Percentiles rank a stretch among this genome's conserved stretches.
These are phyloP conservation scores for Liparis tanakae DNA, from an alignment of 2,797 vertebrate genomes.

Conservation along the genomic window DNA sequence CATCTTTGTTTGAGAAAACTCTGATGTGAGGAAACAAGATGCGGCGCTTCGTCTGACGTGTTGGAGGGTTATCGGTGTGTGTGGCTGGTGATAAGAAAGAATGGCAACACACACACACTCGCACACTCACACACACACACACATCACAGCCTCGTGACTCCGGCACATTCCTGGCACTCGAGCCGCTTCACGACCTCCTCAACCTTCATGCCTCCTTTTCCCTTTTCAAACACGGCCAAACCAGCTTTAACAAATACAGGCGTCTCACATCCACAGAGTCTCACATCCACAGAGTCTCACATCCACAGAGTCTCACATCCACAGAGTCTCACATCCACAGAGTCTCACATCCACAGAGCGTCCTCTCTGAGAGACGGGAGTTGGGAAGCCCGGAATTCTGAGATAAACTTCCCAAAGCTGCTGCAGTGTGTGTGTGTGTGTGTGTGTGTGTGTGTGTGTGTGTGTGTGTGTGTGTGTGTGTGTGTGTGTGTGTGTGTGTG, in stretches of 20 bases:
- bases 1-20: background rate
- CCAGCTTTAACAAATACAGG: slow-evolving; percentile 7
- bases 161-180: slow-evolving; percentile 57
- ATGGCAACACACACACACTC: slow-evolving; percentile 30
- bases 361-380: slow-evolving; percentile 56
- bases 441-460: too few relatives aligned
- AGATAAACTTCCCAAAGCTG: slow-evolving; percentile 60
- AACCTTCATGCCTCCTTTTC: slow-evolving; percentile 70
- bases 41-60: background rate
- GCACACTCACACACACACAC: too few relatives aligned
- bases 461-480: too few relatives aligned
- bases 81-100: slow-evolving; percentile 25
- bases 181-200: slow-evolving; percentile 38
- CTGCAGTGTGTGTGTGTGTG: slow-evolving; percentile 58
- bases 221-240: slow-evolving; percentile 48
- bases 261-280: slow-evolving; percentile 32
- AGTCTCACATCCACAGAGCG: slow-evolving; percentile 30
- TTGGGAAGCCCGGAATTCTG: slow-evolving; percentile 52
- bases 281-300: slow-evolving; percentile 30
- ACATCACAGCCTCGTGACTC: slow-evolving; percentile 25
- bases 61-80: slow-evolving; percentile 5
- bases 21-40: background rate
- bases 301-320: slow-evolving; percentile 29
- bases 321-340: slow-evolving; percentile 33
- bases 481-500: too few relatives aligned